Base-by-base conservation (phyloP, 2,797 vertebrate genomes). In the Oryzias sinensis region DNA sequence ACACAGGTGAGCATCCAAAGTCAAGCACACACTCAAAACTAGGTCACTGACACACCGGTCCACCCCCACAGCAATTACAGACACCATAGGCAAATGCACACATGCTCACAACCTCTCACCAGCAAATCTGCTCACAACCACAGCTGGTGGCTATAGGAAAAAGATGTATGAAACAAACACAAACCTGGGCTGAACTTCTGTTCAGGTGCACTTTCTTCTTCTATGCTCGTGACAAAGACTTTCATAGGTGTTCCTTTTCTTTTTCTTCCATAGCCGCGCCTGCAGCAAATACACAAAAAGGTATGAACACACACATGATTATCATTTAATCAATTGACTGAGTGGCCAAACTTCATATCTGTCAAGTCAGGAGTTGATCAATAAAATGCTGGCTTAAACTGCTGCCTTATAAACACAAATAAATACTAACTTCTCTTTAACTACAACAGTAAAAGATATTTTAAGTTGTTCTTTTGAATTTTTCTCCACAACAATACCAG, bases 191-290 rank as follows among this genome's bases (percentile, higher is more conserved):
- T 82, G 65, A 80, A 84, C 77, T 81, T 88, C 75, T 89, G 88
- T 68, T 91, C 92, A 59, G 87, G 74, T 70, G 80, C 70, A 59
- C 81, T 88, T 76, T 93, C 92, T 59, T 93, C 91, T 56, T 92
- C 90, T 3, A 88, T 81, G 67, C 91, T 86, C 51, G 90, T 85
- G 61, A 91, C 84, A 77, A 92, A 93, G 58, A 93, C 90, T 88
- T 93, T 93, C 56, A 93, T 87, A 0, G 92, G 92, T 25, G 91
- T 93, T 48, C 92, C 92, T 81, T 93, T 93, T 68, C 92, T 88
- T 77, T 93, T 93, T 64, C 92, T 88, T 54, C 92, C 91, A 87
- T 89, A 92, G 49, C 91, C 92, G 7, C 91, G 91, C 61, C 92
- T 93, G 80, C 24, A 72, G 49, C 74, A 54, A 72, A 68, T 53